phyloP scores from a whole-genome alignment of 2,888 invertebrate genomes.

The Philonicus albiceps region DNA sequence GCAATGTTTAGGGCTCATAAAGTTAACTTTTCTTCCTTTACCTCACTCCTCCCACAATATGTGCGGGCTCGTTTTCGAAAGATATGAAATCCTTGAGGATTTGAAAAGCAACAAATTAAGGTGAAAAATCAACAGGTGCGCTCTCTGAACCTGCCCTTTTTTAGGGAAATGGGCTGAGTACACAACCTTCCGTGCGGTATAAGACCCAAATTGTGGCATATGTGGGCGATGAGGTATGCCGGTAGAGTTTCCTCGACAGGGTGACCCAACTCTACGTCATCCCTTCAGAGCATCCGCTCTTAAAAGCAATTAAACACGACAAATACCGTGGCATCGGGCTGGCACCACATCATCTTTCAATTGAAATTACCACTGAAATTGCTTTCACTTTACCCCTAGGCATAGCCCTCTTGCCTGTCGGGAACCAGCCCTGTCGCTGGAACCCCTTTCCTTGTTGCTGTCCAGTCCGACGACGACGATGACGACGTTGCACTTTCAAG shows the following conservation, averaged over 20 bases:
- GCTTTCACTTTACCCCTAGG: not conserved
- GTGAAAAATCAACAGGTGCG: constrained; percentile 19
- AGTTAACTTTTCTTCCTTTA: not conserved
- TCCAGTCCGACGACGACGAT: not conserved
- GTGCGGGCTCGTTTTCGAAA: not conserved
- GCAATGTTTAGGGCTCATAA: constrained; percentile 6
- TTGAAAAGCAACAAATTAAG: constrained; percentile 10
- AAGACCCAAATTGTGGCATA: not conserved
- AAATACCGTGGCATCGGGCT: not conserved
- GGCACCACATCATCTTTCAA: constrained; percentile 12
- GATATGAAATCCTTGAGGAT: constrained; percentile 18
- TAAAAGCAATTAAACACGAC: constrained; percentile 9
- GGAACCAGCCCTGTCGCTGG: not conserved
- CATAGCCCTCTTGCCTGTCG: not conserved
- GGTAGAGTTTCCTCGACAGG: not conserved
- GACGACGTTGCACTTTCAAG: not conserved
- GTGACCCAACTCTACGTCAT: not conserved
- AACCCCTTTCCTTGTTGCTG: not conserved
- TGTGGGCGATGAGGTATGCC: not conserved
- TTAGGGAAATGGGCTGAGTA: not conserved
- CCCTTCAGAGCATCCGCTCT: not conserved
- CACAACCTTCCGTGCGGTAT: not conserved
- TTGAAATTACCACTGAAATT: constrained; percentile 10
- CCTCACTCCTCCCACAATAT: not conserved
- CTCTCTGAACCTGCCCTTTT: not conserved